Evolutionary conservation across 2,797 vertebrate species (phyloP).

Genomic region (Clarias platycephalus): DNA sequence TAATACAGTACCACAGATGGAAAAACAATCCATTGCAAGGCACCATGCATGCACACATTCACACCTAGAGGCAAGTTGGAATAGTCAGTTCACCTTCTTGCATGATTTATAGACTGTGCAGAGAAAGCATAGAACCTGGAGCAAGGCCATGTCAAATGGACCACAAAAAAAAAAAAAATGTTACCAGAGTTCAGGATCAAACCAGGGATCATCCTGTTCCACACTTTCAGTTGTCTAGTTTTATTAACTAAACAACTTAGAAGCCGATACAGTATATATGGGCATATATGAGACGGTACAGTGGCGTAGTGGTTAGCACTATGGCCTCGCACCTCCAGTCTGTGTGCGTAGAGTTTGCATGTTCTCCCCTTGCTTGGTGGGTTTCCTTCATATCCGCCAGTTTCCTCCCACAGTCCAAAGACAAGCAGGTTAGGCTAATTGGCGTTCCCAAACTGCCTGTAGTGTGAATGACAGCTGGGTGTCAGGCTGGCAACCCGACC

Average conservation of each 20-base stretch:
- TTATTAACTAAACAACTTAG: neutral
- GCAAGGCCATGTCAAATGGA: neutral
- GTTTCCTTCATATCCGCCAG: no score
- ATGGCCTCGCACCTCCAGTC: no score
- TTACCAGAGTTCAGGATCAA: neutral
- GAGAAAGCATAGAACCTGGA: neutral
- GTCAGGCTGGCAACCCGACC: no score
- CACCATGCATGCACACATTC: neutral
- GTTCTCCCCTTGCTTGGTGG: no score
- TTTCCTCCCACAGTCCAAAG: no score
- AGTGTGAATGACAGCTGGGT: no score
- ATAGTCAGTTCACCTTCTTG: neutral
- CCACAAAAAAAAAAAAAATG: neutral
- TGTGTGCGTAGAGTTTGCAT: no score
- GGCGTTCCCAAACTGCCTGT: no score
- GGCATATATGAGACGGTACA: no score
- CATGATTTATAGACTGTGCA: neutral
- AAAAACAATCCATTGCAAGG: neutral
- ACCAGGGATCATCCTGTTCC: neutral
- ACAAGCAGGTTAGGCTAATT: no score
- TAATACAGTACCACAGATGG: neutral
- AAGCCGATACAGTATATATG: neutral
- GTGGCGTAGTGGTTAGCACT: no score
- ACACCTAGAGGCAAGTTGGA: neutral
- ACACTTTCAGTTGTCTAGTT: neutral